Percentiles rank a stretch among this genome's conserved stretches.
Conservation (phyloP, 2,797 vertebrate genomes). For the Ficedula albicollis region DNA sequence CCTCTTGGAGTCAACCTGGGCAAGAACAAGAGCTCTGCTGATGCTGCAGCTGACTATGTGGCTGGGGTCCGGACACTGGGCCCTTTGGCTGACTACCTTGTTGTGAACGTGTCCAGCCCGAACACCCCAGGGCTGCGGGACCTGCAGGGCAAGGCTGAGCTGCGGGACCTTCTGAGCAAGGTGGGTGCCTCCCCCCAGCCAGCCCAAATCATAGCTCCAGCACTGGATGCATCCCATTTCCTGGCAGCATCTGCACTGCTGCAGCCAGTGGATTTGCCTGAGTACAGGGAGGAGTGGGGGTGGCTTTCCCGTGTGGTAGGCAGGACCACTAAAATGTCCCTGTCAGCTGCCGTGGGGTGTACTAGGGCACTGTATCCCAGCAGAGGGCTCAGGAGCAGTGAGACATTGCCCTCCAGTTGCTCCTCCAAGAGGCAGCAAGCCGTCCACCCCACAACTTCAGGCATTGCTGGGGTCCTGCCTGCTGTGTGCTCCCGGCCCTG, state of each 20-base stretch:
- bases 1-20: conserved; percentile 95
- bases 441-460: rapidly evolving
- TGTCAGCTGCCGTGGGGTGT: rapidly evolving
- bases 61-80: conserved; percentile 86
- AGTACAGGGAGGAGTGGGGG: not conserved
- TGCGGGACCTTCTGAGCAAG: conserved; percentile 83
- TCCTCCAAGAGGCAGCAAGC: not conserved
- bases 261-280: not conserved
- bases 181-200: conserved; percentile 59
- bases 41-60: conserved; percentile 86
- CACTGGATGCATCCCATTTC: not conserved
- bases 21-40: conserved; percentile 90
- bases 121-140: conserved; percentile 89
- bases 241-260: not conserved
- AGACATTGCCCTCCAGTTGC: not conserved
- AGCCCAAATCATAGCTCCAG: not conserved
- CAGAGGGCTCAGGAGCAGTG: not conserved
- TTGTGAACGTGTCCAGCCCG: conserved; percentile 95
- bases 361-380: not conserved
- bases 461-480: rapidly evolving
- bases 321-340: not conserved
- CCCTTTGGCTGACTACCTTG: conserved; percentile 92
- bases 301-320: rapidly evolving
- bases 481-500: not conserved
- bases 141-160: conserved; percentile 87